Conservation (phyloP, 2,113 vertebrate genomes). For the Leptocoma aspasia region DNA sequence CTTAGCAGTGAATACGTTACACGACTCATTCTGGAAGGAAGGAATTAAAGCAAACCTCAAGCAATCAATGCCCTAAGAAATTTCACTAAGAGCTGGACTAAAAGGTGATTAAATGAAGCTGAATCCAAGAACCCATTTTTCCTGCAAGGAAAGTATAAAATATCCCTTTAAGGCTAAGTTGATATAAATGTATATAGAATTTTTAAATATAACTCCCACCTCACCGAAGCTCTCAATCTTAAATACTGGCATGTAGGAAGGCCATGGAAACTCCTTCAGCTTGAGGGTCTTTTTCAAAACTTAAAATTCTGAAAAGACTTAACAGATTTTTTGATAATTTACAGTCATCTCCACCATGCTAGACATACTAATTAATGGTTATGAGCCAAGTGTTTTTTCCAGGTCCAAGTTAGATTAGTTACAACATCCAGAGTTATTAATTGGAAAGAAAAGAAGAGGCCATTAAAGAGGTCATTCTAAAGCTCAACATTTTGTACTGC, state of each 20-base stretch:
- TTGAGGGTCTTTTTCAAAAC: background rate
- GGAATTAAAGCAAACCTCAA: background rate
- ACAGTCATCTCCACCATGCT: background rate
- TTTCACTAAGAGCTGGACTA: background rate
- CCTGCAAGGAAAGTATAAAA: background rate
- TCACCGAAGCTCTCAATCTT: conserved; percentile 4
- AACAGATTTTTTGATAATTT: conserved; percentile 33
- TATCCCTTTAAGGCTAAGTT: conserved; percentile 2
- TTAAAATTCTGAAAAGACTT: background rate
- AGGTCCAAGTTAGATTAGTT: conserved; percentile 11
- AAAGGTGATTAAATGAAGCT: conserved; percentile 8
- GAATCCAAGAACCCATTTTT: background rate
- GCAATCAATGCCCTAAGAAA: background rate
- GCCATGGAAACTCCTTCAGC: background rate
- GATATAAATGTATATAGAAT: background rate
- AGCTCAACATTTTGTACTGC: background rate
- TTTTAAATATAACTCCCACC: background rate
- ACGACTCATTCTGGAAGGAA: background rate
- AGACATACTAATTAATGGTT: background rate
- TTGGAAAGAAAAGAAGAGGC: background rate
- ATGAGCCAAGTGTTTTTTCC: background rate
- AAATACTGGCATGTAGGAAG: background rate
- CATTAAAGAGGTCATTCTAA: background rate
- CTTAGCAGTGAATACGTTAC: background rate
- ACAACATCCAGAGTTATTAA: conserved; percentile 31